Evolutionary conservation across 2,888 invertebrate species (phyloP).

Genomic region (Drosophila gaucha): DNA sequence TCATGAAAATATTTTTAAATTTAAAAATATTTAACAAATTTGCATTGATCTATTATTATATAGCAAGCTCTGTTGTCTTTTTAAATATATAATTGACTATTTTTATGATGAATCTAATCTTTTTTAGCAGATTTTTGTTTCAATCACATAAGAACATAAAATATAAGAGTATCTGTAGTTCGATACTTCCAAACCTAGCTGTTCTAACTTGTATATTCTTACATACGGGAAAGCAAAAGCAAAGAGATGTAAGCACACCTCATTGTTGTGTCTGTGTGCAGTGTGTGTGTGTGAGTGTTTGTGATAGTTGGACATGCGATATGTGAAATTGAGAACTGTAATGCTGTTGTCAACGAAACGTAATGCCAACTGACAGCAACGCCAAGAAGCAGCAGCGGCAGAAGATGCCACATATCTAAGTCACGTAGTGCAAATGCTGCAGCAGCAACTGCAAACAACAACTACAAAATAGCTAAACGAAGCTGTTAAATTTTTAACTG

Average conservation of each 20-base stretch:
- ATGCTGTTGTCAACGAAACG: slow-evolving; percentile 77
- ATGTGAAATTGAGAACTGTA: slow-evolving; percentile 79
- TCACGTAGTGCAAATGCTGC: slow-evolving; percentile 38
- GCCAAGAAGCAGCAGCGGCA: slow-evolving; percentile 35
- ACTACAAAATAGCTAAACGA: slow-evolving; percentile 4
- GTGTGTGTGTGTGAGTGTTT: slow-evolving; percentile 25
- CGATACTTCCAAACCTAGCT: neutral
- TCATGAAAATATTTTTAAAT: too few species aligned
- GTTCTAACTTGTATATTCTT: neutral
- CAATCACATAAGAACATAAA: too few species aligned
- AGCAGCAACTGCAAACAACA: slow-evolving; percentile 17
- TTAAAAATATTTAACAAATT: too few species aligned
- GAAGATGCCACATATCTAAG: slow-evolving; percentile 23
- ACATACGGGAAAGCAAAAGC: slow-evolving; percentile 1
- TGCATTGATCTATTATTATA: too few species aligned
- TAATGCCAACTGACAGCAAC: slow-evolving; percentile 57
- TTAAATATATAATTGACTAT: too few species aligned
- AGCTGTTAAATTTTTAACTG: slow-evolving; percentile 19
- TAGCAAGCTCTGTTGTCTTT: too few species aligned
- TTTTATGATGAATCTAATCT: too few species aligned
- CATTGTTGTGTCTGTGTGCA: slow-evolving; percentile 21
- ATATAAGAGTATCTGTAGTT: too few species aligned
- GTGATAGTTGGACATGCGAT: slow-evolving; percentile 71
- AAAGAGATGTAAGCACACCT: slow-evolving; percentile 37
- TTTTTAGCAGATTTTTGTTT: too few species aligned